These are phyloP conservation scores for Seira musarum DNA, from an alignment of 2,888 invertebrate genomes.

Conservation along the genomic window DNA sequence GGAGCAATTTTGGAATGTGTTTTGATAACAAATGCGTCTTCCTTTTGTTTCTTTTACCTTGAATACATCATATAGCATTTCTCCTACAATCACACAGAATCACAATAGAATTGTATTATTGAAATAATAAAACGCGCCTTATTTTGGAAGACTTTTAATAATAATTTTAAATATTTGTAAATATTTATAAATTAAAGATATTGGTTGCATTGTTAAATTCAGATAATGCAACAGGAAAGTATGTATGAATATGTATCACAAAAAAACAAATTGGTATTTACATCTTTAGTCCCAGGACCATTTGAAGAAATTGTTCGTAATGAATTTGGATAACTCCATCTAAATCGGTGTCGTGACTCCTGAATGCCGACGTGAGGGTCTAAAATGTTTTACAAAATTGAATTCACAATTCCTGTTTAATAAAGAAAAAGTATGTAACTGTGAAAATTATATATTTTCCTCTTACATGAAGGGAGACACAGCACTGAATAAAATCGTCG, in stretches of 20 bases:
- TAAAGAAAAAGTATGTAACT: conserved; percentile 17
- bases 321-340: conserved; percentile 96
- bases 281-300: conserved; percentile 79
- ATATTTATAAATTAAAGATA: neutral
- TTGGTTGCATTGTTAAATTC: too few relatives aligned
- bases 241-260: neutral
- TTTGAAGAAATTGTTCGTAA: conserved; percentile 95
- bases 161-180: too few relatives aligned
- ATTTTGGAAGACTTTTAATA: too few relatives aligned
- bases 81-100: conserved; percentile 41
- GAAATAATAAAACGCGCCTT: too few relatives aligned
- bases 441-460: neutral
- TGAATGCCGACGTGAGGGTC: conserved; percentile 91
- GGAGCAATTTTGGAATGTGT: neutral
- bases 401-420: neutral
- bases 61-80: conserved; percentile 33
- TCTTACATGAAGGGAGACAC: conserved; percentile 93
- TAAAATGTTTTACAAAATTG: conserved; percentile 71
- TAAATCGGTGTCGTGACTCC: conserved; percentile 90
- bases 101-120: conserved; percentile 14
- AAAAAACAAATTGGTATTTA: conserved; percentile 42
- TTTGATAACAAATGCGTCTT: too few relatives aligned
- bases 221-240: neutral
- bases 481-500: conserved; percentile 99
- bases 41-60: too few relatives aligned